Base-by-base conservation (phyloP, 1,140 invertebrate species). In the Arctopsyche grandis region DNA sequence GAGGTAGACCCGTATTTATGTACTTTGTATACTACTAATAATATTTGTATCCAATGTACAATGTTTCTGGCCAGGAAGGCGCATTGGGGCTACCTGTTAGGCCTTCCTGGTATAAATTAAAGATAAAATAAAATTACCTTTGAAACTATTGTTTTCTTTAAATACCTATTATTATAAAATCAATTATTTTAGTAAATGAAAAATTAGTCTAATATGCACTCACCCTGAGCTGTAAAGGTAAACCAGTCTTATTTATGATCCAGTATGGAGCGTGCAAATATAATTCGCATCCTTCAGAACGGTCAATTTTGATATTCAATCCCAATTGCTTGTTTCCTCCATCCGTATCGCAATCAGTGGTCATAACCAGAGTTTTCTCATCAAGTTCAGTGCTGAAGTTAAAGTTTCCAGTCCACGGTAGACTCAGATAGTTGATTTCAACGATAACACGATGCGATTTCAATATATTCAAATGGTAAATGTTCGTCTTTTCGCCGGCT, bases 231-330 rank as follows among this genome's bases (percentile, higher is more conserved):
- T 94, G 92, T 74, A 97, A 85, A 16, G 93, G 91, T 79, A 95
- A 87, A 21, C 91, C 92, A 5, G 96, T 96, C 86, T 97, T 96
- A 86, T 98, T 98, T 56, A 97, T 91, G 84, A 97, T 93, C 96
- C 96, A 98, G 86, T 96, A 97, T 1, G 95, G 95, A 12, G 94
- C 91, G 84, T 94, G 94, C 48, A 98, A 86, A 78, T 92, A 91
- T 44, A 96, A 84, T 73, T 92, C 89, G 85, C 90, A 90, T 79
- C 90, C 90, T 76, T 88, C 89, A n/a, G 87, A 87, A 74, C 90
- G 88, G 21, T 91, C 90, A 10, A 93, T 85, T 84, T 92, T 91
- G 14, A 94, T 90, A 82, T 91, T 92, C 5, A 95, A 84, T 43
- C 91, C 88, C 77, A 94, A 88, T 82, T 93, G 89, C 83, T 93